Evolutionary conservation across 2,797 vertebrate genomes (phyloP).

Genomic region (Diplodus sargus): DNA sequence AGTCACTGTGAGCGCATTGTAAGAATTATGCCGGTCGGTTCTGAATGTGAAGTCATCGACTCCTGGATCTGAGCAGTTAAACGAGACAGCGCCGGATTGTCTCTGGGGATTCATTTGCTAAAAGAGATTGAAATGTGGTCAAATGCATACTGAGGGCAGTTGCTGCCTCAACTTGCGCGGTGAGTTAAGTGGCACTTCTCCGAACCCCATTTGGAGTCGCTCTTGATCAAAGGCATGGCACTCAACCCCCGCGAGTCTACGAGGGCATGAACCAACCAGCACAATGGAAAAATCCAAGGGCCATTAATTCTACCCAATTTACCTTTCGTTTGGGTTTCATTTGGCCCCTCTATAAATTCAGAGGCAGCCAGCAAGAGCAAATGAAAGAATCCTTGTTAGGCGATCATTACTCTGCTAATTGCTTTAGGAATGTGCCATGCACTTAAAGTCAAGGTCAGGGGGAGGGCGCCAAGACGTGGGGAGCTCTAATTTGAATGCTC

Average conservation of each 20-base stretch:
- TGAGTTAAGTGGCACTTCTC: conserved; percentile 84
- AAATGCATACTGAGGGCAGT: conserved; percentile 76
- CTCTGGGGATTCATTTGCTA: conserved; percentile 78
- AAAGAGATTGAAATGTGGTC: conserved; percentile 85
- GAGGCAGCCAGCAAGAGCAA: conserved; percentile 85
- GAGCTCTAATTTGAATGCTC: conserved; percentile 82
- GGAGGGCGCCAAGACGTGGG: conserved; percentile 72
- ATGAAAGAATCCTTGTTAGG: conserved; percentile 88
- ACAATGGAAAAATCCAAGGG: conserved; percentile 85
- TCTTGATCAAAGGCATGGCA: conserved; percentile 85
- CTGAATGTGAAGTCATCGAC: conserved; percentile 54
- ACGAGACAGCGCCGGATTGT: conserved; percentile 71
- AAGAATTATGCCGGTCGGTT: conserved; percentile 51
- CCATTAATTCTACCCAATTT: conserved; percentile 89
- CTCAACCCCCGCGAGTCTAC: conserved; percentile 78
- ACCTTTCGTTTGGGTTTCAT: conserved; percentile 88
- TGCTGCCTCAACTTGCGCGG: conserved; percentile 64
- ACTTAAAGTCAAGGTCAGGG: conserved; percentile 87
- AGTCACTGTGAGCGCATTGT: conserved; percentile 56
- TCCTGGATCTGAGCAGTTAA: conserved; percentile 68
- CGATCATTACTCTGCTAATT: conserved; percentile 88
- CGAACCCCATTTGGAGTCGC: conserved; percentile 79
- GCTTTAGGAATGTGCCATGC: conserved; percentile 85
- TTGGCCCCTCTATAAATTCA: conserved; percentile 86
- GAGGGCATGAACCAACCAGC: conserved; percentile 75